Evolutionary conservation across 2,888 invertebrate species (phyloP).

Genomic region (Rhagophthalmus giganteus): DNA sequence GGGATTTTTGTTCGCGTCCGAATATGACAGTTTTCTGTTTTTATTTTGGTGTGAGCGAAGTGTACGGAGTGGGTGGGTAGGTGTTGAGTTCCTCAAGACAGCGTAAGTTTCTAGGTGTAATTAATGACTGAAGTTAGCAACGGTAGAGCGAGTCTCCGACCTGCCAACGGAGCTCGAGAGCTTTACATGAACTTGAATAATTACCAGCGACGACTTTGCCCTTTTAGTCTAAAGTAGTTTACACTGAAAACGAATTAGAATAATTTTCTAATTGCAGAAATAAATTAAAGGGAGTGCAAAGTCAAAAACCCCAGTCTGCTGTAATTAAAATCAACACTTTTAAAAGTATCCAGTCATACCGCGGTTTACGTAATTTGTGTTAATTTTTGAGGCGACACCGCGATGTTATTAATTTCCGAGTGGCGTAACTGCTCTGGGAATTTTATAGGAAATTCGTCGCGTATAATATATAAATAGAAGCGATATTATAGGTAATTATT

Average conservation of each 20-base stretch:
- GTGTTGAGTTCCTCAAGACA: constrained; percentile 36
- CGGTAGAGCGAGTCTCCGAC: constrained; percentile 43
- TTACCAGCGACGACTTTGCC: constrained; percentile 51
- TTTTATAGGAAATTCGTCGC: too few relatives aligned
- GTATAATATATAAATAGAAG: too few relatives aligned
- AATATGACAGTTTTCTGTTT: too few relatives aligned
- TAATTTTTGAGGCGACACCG: too few relatives aligned
- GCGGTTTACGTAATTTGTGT: too few relatives aligned
- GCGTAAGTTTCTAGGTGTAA: constrained; percentile 48
- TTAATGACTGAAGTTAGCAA: constrained; percentile 52
- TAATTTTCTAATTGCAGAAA: constrained; percentile 33
- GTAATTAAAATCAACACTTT: constrained; percentile 10
- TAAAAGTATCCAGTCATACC: too few relatives aligned
- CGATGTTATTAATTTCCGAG: too few relatives aligned
- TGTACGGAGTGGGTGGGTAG: constrained; percentile 10
- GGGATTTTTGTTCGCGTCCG: too few relatives aligned
- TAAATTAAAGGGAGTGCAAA: constrained; percentile 25
- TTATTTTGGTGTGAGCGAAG: too few relatives aligned
- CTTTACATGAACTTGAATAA: constrained; percentile 53
- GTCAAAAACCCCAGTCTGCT: constrained; percentile 11
- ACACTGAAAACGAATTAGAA: constrained; percentile 48
- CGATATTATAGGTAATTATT: too few relatives aligned
- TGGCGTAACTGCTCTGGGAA: too few relatives aligned
- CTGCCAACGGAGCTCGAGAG: constrained; percentile 50
- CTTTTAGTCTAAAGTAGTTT: constrained; percentile 46